These are phyloP conservation scores for Dicyrtomina minuta DNA, from an alignment of 2,888 invertebrate genomes.

Conservation along the genomic window DNA sequence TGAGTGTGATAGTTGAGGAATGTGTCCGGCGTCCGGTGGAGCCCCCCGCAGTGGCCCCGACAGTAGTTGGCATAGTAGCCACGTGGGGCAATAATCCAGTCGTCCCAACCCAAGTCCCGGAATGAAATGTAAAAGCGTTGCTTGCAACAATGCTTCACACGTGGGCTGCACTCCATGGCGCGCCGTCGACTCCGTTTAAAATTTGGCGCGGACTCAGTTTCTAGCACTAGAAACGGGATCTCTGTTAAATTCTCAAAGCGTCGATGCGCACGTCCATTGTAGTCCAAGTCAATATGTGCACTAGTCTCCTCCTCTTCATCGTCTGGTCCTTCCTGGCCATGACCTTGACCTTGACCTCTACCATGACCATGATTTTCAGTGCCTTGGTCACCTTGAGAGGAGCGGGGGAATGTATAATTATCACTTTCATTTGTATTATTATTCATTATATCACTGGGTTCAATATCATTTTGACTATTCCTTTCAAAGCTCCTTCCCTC, in stretches of 20 bases:
- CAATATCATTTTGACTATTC: neutral
- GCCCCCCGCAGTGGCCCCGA: constrained; percentile 79
- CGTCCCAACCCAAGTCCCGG: constrained; percentile 88
- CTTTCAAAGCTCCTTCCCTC: neutral
- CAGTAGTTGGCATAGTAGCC: constrained; percentile 94
- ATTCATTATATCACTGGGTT: neutral
- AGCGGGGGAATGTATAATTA: too few species aligned
- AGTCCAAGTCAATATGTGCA: too few species aligned
- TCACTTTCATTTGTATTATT: neutral
- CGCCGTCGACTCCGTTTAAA: constrained; percentile 69
- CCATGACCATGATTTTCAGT: neutral
- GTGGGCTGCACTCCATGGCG: constrained; percentile 78
- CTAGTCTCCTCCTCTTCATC: constrained; percentile 25
- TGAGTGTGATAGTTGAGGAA: constrained; percentile 86
- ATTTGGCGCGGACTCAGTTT: constrained; percentile 52
- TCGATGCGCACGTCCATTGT: too few species aligned
- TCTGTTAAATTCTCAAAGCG: constrained; percentile 51
- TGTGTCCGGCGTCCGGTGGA: constrained; percentile 75
- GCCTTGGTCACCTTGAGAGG: too few species aligned
- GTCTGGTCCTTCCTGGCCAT: too few species aligned
- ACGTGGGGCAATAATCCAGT: constrained; percentile 87
- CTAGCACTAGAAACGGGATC: constrained; percentile 52
- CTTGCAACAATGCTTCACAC: constrained; percentile 77
- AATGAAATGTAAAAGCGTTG: constrained; percentile 90
- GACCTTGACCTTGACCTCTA: neutral